phyloP scores from a whole-genome alignment of 2,888 invertebrate genomes.

The Beris morrisii region DNA sequence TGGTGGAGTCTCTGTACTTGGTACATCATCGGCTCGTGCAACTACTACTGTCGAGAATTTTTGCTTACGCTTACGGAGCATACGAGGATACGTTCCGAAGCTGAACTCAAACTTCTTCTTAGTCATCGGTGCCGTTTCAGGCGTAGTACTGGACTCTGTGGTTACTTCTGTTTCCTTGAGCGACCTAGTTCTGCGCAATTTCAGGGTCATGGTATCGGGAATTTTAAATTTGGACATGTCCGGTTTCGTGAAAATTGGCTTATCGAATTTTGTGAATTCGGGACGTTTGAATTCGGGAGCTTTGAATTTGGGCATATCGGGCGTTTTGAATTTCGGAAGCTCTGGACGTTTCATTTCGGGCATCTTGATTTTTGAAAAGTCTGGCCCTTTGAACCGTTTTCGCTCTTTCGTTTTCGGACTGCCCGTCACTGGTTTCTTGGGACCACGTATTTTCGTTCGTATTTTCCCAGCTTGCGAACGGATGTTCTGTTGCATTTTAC shows the following conservation, averaged over 20 bases:
- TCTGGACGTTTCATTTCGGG: slow-evolving; percentile 52
- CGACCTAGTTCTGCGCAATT: slow-evolving; percentile 57
- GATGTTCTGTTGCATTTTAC: slow-evolving; percentile 66
- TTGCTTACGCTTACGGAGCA: slow-evolving; percentile 58
- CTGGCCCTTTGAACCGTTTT: slow-evolving; percentile 51
- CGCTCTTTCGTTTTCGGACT: slow-evolving; percentile 53
- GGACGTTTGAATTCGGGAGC: slow-evolving; percentile 44
- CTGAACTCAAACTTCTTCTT: slow-evolving; percentile 70
- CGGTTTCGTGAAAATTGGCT: slow-evolving; percentile 24
- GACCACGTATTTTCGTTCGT: slow-evolving; percentile 66
- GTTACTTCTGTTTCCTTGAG: slow-evolving; percentile 47
- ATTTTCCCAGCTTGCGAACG: slow-evolving; percentile 73
- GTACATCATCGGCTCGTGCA: slow-evolving; percentile 60
- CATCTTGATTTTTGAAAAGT: slow-evolving; percentile 56
- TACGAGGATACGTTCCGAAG: slow-evolving; percentile 76
- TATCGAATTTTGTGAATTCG: slow-evolving; percentile 31
- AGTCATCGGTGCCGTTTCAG: slow-evolving; percentile 59
- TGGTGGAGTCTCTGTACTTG: slow-evolving; percentile 63
- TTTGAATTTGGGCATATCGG: slow-evolving; percentile 59
- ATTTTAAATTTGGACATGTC: slow-evolving; percentile 57
- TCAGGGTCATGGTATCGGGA: slow-evolving; percentile 64
- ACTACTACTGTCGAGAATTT: slow-evolving; percentile 46
- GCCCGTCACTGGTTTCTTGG: slow-evolving; percentile 58
- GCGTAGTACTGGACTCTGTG: slow-evolving; percentile 45
- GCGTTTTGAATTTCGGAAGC: slow-evolving; percentile 43